Evolutionary conservation across 2,113 vertebrate genomes (phyloP).

Genomic region (Empidonax alnorum): DNA sequence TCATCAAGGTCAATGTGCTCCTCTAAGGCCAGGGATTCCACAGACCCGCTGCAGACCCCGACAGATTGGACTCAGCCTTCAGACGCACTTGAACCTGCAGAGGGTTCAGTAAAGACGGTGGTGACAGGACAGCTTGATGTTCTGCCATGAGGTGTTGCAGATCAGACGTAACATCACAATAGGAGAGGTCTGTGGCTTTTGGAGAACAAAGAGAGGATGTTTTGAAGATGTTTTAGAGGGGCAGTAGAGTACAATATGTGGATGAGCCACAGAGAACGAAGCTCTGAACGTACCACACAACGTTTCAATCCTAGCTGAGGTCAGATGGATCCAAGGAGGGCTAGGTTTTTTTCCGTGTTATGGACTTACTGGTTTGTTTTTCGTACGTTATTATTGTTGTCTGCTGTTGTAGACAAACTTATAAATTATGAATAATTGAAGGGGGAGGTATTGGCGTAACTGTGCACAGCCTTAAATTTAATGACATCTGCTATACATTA

Average conservation of each 20-base stretch:
- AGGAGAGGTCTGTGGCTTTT: background rate
- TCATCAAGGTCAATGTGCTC: too few species aligned
- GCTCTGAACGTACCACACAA: background rate
- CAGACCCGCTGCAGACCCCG: too few species aligned
- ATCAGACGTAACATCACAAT: background rate
- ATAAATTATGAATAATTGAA: background rate
- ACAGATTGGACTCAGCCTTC: background rate
- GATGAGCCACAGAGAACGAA: background rate
- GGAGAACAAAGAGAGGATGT: background rate
- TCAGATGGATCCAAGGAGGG: background rate
- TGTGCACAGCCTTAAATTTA: background rate
- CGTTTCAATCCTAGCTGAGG: background rate
- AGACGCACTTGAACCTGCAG: background rate
- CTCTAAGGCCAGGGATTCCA: too few species aligned
- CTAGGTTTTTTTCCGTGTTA: rapidly evolving
- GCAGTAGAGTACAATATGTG: background rate
- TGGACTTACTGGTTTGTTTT: background rate
- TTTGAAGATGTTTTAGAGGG: background rate
- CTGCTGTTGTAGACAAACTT: background rate
- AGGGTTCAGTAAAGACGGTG: background rate
- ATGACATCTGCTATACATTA: background rate
- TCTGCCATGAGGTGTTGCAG: background rate
- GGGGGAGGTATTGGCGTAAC: background rate
- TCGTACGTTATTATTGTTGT: background rate
- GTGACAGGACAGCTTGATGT: background rate